These are phyloP conservation scores for Lagodon rhomboides DNA, from an alignment of 2,797 vertebrate genomes.

Conservation along the genomic window DNA sequence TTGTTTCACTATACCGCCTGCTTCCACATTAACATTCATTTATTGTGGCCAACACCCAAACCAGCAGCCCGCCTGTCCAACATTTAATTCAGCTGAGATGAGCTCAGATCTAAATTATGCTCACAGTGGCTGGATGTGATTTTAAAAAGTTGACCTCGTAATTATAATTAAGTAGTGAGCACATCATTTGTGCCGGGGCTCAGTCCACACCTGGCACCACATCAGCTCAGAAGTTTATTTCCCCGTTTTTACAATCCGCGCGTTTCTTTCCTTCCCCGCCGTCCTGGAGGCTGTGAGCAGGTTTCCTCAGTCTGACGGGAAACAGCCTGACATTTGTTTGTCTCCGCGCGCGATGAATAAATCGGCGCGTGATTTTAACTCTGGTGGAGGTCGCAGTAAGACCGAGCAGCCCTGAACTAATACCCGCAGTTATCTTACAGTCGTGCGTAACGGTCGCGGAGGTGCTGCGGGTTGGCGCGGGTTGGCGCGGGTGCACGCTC, in stretches of 20 bases:
- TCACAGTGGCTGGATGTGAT: neutral
- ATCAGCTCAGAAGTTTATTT: neutral
- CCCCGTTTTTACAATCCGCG: neutral
- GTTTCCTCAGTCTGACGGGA: neutral
- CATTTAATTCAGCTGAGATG: neutral
- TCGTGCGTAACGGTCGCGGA: neutral
- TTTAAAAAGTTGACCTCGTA: neutral
- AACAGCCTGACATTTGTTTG: neutral
- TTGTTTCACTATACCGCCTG: neutral
- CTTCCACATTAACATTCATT: slow-evolving; percentile 1
- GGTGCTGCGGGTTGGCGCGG: slow-evolving; percentile 5
- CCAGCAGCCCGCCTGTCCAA: neutral
- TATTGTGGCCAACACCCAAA: neutral
- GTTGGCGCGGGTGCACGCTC: neutral
- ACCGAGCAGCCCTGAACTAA: slow-evolving; percentile 2
- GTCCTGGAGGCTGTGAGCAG: neutral
- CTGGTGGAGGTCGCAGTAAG: neutral
- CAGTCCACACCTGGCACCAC: neutral
- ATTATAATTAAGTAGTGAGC: neutral
- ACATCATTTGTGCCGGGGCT: no score
- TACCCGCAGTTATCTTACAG: neutral
- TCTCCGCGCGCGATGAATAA: neutral
- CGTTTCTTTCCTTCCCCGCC: neutral
- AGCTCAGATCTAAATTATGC: neutral
- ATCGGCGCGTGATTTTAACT: neutral